These are phyloP conservation scores for Australoheros scitulus DNA, from an alignment of 2,113 vertebrate genomes.

Conservation along the genomic window DNA sequence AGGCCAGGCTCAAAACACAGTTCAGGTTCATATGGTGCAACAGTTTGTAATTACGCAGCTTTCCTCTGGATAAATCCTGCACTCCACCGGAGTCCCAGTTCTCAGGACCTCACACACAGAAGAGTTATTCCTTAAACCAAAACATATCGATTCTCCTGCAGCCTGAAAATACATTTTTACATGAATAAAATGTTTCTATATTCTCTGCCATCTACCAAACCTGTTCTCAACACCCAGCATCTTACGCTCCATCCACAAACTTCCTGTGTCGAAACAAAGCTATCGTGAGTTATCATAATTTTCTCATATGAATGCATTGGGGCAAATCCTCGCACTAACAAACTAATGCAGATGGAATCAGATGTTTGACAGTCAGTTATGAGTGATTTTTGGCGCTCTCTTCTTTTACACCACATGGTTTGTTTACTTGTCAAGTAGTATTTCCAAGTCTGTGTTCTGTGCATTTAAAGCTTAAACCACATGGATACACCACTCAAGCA, in stretches of 20 bases:
- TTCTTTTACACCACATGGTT: not conserved
- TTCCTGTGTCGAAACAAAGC: not conserved
- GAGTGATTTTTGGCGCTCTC: not conserved
- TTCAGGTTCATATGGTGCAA: not conserved
- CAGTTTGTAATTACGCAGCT: not conserved
- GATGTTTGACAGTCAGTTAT: not conserved
- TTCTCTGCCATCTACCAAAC: not conserved
- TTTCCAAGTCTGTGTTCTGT: not conserved
- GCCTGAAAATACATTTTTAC: not conserved
- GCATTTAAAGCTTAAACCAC: not conserved
- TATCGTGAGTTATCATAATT: not conserved
- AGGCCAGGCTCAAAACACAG: not conserved
- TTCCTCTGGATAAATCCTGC: not conserved
- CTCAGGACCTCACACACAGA: not conserved
- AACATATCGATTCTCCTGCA: not conserved
- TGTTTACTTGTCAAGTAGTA: not conserved
- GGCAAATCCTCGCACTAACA: not conserved
- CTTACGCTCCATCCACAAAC: not conserved
- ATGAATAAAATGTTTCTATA: not conserved
- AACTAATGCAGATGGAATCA: not conserved
- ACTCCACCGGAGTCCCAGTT: not conserved
- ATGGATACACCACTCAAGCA: not conserved
- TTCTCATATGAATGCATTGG: not conserved
- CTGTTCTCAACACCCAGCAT: not conserved
- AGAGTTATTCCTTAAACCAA: not conserved